Evolutionary conservation across 2,113 vertebrate species (phyloP).

Genomic region (Myrmecobius fasciatus): DNA sequence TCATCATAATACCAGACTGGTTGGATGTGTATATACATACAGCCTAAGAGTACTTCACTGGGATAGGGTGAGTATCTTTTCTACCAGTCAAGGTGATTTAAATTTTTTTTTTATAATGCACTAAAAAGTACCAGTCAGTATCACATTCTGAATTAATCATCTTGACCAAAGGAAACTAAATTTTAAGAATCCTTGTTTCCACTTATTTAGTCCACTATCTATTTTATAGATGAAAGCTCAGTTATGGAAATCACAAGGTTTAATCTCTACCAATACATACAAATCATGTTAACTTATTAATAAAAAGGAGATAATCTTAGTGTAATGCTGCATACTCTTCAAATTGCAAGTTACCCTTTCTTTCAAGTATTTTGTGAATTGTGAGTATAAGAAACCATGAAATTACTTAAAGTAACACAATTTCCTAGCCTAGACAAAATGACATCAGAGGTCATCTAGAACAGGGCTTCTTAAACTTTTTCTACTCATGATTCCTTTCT

Average conservation of each 20-base stretch:
- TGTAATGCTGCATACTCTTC: background rate
- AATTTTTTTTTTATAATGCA: background rate
- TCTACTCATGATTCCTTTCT: too few relatives aligned
- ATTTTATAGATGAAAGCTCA: conserved; percentile 8
- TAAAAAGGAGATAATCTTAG: background rate
- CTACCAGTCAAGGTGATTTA: background rate
- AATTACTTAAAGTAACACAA: background rate
- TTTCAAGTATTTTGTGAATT: background rate
- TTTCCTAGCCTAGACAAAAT: background rate
- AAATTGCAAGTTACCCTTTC: too few relatives aligned
- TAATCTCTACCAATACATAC: background rate
- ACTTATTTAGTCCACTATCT: background rate
- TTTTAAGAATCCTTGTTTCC: background rate
- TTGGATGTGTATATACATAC: background rate
- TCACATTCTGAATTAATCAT: conserved; percentile 37
- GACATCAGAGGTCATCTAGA: background rate
- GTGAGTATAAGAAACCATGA: background rate
- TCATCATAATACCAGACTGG: background rate
- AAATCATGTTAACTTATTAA: background rate
- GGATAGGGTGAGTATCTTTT: background rate
- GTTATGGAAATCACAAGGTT: background rate
- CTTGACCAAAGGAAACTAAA: background rate
- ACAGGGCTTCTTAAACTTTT: background rate
- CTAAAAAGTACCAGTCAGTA: background rate
- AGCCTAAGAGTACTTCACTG: background rate